Conservation (phyloP, 2,888 invertebrate genomes). For the Lordiphosa fenestrarum region DNA sequence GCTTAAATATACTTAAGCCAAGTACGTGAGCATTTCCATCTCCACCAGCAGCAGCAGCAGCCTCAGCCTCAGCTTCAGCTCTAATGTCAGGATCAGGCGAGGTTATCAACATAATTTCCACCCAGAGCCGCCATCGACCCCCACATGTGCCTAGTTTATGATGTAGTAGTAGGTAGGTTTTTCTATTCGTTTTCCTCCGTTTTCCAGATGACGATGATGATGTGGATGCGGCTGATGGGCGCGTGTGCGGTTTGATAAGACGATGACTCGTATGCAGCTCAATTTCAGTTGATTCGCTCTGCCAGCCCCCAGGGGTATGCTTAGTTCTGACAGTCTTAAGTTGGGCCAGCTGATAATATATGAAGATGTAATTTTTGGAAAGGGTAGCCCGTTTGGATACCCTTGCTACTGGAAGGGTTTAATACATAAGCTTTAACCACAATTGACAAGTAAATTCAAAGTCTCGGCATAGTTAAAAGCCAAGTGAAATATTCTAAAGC, state of each 20-base stretch:
- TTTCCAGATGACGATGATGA: constrained; percentile 13
- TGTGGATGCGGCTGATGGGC: constrained; percentile 46
- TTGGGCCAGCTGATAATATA: too few relatives aligned
- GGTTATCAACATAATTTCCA: constrained; percentile 72
- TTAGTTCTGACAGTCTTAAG: constrained; percentile 13
- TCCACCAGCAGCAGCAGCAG: constrained; percentile 14
- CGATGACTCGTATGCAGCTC: constrained; percentile 7
- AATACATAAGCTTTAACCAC: too few relatives aligned
- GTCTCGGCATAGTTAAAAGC: too few relatives aligned
- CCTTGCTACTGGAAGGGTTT: too few relatives aligned
- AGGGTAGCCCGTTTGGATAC: too few relatives aligned
- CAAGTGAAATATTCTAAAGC: too few relatives aligned
- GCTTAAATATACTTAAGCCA: constrained; percentile 74
- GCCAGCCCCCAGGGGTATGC: constrained; percentile 6
- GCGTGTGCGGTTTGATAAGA: constrained; percentile 69
- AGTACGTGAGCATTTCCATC: constrained; percentile 70
- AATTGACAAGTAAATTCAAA: too few relatives aligned
- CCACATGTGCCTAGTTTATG: constrained; percentile 68
- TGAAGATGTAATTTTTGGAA: too few relatives aligned
- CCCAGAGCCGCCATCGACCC: constrained; percentile 26
- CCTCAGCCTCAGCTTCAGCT: constrained; percentile 21
- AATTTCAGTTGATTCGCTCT: constrained; percentile 10
- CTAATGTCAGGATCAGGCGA: constrained; percentile 72
- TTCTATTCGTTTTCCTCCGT: constrained; percentile 13
- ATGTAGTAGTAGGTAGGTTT: constrained; percentile 64